A percentile compares a stretch with the other conserved stretches of the same genome.
Evolutionary conservation across 2,888 invertebrate species (phyloP).

Genomic region (Metallyticus violacea): DNA sequence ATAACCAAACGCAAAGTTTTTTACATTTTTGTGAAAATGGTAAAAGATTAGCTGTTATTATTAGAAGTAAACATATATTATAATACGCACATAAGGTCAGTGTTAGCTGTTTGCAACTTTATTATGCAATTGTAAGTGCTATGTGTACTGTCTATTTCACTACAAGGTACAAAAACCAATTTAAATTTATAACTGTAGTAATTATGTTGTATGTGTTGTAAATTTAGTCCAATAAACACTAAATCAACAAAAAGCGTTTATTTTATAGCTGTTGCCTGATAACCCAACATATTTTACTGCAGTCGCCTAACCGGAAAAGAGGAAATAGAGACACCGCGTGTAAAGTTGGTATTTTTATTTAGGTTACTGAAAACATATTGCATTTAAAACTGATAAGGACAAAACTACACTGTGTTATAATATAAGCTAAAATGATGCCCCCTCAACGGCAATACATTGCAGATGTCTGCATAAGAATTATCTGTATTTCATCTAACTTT

Average conservation of each 20-base stretch:
- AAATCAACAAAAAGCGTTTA: neutral
- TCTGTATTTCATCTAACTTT: too few relatives aligned
- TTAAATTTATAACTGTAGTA: constrained; percentile 28
- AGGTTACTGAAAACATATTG: too few relatives aligned
- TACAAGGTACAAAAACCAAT: constrained; percentile 21
- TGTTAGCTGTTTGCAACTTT: constrained; percentile 25
- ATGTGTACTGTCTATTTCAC: constrained; percentile 19
- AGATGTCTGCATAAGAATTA: too few relatives aligned
- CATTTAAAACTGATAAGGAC: too few relatives aligned
- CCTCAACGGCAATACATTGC: too few relatives aligned
- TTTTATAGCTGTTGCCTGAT: too few relatives aligned
- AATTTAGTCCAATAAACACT: constrained; percentile 28
- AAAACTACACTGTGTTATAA: too few relatives aligned
- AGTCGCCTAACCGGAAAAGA: too few relatives aligned
- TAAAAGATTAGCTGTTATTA: neutral
- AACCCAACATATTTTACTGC: too few relatives aligned
- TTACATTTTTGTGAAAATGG: constrained; percentile 29
- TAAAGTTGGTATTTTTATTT: too few relatives aligned
- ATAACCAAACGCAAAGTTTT: constrained; percentile 27
- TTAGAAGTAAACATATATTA: constrained; percentile 22
- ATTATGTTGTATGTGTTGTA: constrained; percentile 30
- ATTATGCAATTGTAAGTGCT: constrained; percentile 16
- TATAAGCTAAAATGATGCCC: too few relatives aligned
- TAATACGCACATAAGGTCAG: constrained; percentile 21
- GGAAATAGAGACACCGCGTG: too few relatives aligned